Percentiles rank a stretch among this genome's conserved stretches.
phyloP scores from a whole-genome alignment of 2,888 invertebrate species.

The Anticlea derivata region DNA sequence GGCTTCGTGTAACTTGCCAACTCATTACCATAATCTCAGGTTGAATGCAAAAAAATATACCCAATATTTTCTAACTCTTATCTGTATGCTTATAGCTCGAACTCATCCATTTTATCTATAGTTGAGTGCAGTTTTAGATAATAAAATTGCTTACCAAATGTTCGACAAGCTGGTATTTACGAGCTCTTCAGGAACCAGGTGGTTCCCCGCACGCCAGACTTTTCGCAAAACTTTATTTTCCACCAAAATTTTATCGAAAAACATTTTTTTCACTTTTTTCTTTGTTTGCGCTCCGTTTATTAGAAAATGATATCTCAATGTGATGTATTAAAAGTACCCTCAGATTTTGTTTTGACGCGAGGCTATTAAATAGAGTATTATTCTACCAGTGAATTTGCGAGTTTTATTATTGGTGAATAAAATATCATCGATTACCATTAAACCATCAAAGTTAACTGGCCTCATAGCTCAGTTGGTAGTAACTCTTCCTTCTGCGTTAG shows the following conservation, averaged over 20 bases:
- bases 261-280: conserved; percentile 18
- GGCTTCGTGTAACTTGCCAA: too few relatives aligned
- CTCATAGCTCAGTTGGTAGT: too few relatives aligned
- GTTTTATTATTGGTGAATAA: too few relatives aligned
- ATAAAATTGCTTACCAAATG: conserved; percentile 7
- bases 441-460: too few relatives aligned
- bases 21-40: too few relatives aligned
- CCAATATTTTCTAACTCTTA: too few relatives aligned
- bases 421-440: too few relatives aligned
- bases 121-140: not conserved
- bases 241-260: conserved; percentile 10
- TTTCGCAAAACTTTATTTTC: not conserved
- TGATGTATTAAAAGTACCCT: conserved; percentile 1
- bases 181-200: not conserved
- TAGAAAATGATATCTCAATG: conserved; percentile 2
- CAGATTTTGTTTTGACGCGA: conserved; percentile 3
- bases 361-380: conserved; percentile 10
- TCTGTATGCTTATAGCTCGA: too few relatives aligned
- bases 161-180: not conserved
- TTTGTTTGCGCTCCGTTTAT: not conserved
- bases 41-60: too few relatives aligned
- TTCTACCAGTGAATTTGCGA: conserved; percentile 2
- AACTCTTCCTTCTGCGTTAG: too few relatives aligned
- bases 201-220: conserved; percentile 13
- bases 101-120: too few relatives aligned